Evolutionary conservation across 2,888 invertebrate genomes (phyloP).

Genomic region (Drosophila leonis): DNA sequence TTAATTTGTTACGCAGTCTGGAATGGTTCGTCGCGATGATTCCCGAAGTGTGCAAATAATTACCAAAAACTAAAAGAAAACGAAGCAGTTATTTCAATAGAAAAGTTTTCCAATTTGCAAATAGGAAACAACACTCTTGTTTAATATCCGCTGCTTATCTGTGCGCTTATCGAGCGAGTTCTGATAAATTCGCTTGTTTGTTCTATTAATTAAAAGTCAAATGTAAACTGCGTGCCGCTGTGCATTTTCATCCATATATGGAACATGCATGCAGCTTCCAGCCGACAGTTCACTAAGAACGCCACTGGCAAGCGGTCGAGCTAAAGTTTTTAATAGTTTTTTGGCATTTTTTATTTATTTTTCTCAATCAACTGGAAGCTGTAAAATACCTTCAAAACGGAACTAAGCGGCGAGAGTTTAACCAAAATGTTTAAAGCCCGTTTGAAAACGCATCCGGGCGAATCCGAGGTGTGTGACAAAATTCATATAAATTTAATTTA

Average conservation of each 20-base stretch:
- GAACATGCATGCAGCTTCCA: conserved; percentile 52
- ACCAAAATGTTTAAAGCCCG: conserved; percentile 84
- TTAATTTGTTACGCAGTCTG: conserved; percentile 41
- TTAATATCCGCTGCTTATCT: conserved; percentile 57
- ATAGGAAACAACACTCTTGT: conserved; percentile 44
- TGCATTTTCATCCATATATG: conserved; percentile 66
- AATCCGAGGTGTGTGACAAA: conserved; percentile 81
- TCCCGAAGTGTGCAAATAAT: conserved; percentile 56
- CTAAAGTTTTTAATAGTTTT: conserved; percentile 24
- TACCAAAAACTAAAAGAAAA: conserved; percentile 3
- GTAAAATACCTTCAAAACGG: conserved; percentile 72
- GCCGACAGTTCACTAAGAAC: conserved; percentile 59
- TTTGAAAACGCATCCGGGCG: conserved; percentile 78
- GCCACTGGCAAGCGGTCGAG: conserved; percentile 41
- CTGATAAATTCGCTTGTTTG: conserved; percentile 55
- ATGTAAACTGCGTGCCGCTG: conserved; percentile 33
- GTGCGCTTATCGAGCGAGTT: conserved; percentile 51
- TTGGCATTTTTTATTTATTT: not conserved
- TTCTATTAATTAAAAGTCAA: conserved; percentile 72
- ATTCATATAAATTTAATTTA: not conserved
- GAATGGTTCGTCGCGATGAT: conserved; percentile 38
- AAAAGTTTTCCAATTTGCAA: conserved; percentile 17
- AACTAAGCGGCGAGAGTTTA: conserved; percentile 77
- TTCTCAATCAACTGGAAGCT: conserved; percentile 16
- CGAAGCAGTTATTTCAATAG: conserved; percentile 23